Conservation (phyloP, 2,888 invertebrate species). For the Molanna angustata region DNA sequence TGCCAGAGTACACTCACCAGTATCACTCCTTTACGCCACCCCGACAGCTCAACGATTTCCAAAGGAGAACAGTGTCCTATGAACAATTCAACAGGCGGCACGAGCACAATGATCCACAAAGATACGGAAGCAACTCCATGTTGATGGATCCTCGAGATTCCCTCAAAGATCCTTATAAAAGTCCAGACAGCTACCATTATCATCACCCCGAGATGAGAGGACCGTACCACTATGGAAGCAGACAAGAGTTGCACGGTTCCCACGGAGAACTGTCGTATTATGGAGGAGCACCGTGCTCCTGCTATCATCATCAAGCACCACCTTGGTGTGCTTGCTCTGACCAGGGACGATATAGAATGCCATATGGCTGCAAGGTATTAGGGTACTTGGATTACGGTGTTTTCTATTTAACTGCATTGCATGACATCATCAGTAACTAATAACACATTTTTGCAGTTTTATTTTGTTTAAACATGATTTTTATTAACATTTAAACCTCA, state of each 20-base stretch:
- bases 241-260: constrained; percentile 34
- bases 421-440: too few relatives aligned
- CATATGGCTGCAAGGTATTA: constrained; percentile 55
- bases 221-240: constrained; percentile 31
- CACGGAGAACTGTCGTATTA: constrained; percentile 25
- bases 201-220: constrained; percentile 20
- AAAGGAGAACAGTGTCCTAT: constrained; percentile 54
- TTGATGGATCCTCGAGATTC: constrained; percentile 39
- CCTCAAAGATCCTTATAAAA: constrained; percentile 24
- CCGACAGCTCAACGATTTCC: constrained; percentile 44
- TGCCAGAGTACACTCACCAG: constrained; percentile 8
- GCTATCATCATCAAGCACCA: constrained; percentile 42
- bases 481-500: too few relatives aligned
- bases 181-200: constrained; percentile 28
- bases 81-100: constrained; percentile 61
- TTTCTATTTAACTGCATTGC: constrained; percentile 10
- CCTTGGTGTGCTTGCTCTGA: constrained; percentile 53
- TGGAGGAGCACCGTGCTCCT: constrained; percentile 38
- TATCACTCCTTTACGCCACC: constrained; percentile 44
- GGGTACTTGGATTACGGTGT: constrained; percentile 4
- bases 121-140: constrained; percentile 49
- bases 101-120: constrained; percentile 48
- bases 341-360: constrained; percentile 39
- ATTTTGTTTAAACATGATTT: too few relatives aligned
- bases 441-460: too few relatives aligned